Percentiles rank a stretch among this genome's conserved stretches.
Conservation (phyloP, 2,797 vertebrate species). For the Glyptemys insculpta region DNA sequence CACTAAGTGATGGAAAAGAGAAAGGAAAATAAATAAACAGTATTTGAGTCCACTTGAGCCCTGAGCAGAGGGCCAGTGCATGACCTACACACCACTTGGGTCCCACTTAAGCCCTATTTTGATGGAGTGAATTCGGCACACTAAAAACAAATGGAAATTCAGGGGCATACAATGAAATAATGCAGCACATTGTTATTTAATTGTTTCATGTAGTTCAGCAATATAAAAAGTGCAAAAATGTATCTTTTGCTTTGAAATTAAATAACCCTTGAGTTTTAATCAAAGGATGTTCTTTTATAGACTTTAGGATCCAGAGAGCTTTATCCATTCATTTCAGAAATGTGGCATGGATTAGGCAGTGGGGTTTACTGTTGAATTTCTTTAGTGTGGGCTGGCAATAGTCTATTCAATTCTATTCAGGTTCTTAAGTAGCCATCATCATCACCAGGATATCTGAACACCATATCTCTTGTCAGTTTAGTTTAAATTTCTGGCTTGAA, state of each 20-base stretch:
- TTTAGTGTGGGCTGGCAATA: background rate
- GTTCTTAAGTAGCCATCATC: background rate
- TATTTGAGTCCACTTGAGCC: background rate
- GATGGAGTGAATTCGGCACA: background rate
- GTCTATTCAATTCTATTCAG: background rate
- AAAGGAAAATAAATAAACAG: background rate
- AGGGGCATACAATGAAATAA: background rate
- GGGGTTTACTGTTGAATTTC: background rate
- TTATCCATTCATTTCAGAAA: background rate
- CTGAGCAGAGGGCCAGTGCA: background rate
- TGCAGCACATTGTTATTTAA: background rate
- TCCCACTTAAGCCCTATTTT: background rate
- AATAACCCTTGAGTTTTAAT: background rate
- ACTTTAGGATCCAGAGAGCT: background rate
- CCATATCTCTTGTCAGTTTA: rapidly evolving
- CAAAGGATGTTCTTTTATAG: background rate
- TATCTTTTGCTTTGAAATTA: background rate
- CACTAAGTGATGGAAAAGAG: background rate
- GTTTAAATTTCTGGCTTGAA: background rate
- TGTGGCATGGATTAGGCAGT: background rate
- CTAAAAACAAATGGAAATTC: background rate
- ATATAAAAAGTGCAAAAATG: background rate
- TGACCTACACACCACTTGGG: background rate
- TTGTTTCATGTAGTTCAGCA: rapidly evolving
- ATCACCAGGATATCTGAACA: background rate